These are phyloP conservation scores for Ambastaia sidthimunki DNA, from an alignment of 2,797 vertebrate species.

Conservation along the genomic window DNA sequence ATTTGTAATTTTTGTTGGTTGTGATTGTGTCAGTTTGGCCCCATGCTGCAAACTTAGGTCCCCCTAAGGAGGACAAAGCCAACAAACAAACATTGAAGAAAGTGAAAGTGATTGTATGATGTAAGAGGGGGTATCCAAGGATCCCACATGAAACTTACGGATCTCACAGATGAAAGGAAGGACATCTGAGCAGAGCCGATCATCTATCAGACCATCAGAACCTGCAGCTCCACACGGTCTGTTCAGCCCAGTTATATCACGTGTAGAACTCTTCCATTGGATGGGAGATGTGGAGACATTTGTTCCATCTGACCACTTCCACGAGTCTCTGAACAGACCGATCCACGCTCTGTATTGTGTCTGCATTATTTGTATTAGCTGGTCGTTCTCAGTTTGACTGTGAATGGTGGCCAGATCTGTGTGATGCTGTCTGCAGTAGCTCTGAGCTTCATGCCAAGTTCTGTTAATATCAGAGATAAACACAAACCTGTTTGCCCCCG, in stretches of 20 bases:
- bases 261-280: no score
- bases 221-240: slow-evolving; percentile 2
- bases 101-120: no score
- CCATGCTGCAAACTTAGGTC: no score
- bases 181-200: neutral
- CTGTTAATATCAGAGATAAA: accelerated
- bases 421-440: neutral
- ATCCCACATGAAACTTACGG: neutral
- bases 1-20: no score
- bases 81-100: no score
- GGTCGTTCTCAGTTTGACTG: neutral
- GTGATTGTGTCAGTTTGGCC: no score
- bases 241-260: neutral
- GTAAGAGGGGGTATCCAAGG: no score
- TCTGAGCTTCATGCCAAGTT: neutral
- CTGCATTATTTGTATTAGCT: no score
- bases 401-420: slow-evolving; percentile 16
- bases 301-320: slow-evolving; percentile 33
- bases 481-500: neutral
- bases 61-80: no score
- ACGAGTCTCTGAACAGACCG: neutral
- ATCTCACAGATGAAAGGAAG: slow-evolving; percentile 10
- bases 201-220: neutral
- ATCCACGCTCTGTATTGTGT: neutral
- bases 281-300: neutral